These are phyloP conservation scores for Tapirus indicus DNA, from an alignment of 2,797 vertebrate genomes.

Conservation along the genomic window DNA sequence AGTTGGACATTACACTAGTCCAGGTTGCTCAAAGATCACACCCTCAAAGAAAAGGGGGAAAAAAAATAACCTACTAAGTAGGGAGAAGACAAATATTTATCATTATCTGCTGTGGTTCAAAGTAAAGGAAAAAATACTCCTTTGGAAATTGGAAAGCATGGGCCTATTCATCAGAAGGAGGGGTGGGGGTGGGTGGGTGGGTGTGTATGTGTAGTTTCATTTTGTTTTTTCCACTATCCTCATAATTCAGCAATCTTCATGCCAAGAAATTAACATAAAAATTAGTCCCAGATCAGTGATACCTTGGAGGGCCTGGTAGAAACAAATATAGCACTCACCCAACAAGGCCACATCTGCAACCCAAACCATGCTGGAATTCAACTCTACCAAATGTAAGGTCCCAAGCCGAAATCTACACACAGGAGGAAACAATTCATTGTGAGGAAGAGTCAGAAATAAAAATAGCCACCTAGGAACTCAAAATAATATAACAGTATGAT, in stretches of 20 bases:
- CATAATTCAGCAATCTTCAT: neutral
- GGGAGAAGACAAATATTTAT: neutral
- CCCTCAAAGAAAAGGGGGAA: neutral
- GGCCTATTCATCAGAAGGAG: neutral
- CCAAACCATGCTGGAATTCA: neutral
- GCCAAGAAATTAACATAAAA: constrained; percentile 12
- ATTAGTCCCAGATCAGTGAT: neutral
- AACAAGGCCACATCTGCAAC: neutral
- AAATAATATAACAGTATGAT: neutral
- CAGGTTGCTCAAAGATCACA: neutral
- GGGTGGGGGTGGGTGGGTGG: rapidly evolving
- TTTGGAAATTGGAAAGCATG: neutral
- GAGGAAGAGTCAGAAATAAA: neutral
- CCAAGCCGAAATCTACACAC: constrained; percentile 3
- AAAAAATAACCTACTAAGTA: neutral
- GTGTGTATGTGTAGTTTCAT: neutral
- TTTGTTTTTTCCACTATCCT: neutral
- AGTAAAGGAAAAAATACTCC: neutral
- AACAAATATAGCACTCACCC: neutral
- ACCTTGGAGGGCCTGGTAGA: neutral
- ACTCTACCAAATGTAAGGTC: neutral
- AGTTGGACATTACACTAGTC: neutral
- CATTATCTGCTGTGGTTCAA: neutral
- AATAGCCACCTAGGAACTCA: neutral
- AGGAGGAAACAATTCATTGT: neutral